These are phyloP conservation scores for Threskiornis aethiopicus DNA, from an alignment of 2,797 vertebrate genomes.

Conservation along the genomic window DNA sequence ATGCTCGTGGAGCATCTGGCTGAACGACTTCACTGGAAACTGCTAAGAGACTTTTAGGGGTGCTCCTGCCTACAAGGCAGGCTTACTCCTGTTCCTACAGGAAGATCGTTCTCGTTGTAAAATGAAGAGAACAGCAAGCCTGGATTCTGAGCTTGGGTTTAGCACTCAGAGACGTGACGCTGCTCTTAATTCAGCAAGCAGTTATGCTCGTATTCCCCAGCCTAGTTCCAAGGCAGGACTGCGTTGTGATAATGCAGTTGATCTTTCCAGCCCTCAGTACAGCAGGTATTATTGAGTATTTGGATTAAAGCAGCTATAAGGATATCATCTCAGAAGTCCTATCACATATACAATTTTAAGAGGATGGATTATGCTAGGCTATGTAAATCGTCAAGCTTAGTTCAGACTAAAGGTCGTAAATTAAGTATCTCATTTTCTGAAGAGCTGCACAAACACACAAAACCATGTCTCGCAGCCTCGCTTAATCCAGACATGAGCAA, in stretches of 20 bases:
- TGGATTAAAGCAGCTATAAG: slow-evolving; percentile 5
- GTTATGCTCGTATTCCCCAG: not conserved
- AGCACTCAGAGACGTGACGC: not conserved
- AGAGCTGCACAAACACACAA: not conserved
- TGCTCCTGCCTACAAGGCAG: not conserved
- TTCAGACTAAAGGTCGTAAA: not conserved
- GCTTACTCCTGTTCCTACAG: not conserved
- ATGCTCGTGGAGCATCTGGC: not conserved
- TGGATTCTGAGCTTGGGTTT: not conserved
- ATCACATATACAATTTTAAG: not conserved
- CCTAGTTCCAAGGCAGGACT: not conserved
- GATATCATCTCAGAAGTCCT: not conserved
- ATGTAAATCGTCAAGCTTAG: not conserved
- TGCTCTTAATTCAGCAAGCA: not conserved
- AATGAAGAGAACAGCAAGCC: not conserved
- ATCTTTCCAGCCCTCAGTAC: not conserved
- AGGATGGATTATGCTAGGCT: not conserved
- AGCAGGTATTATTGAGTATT: not conserved
- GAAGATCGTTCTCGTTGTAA: not conserved
- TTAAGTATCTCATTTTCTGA: not conserved
- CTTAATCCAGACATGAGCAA: not conserved
- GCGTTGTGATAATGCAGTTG: not conserved
- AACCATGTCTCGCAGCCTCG: not conserved
- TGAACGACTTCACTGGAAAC: not conserved
- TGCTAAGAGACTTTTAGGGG: not conserved